Evolutionary conservation across 1,140 invertebrate species (phyloP), one percentile per base, ranked within the genome.

Genomic region (Paraescarpia echinospica): DNA sequence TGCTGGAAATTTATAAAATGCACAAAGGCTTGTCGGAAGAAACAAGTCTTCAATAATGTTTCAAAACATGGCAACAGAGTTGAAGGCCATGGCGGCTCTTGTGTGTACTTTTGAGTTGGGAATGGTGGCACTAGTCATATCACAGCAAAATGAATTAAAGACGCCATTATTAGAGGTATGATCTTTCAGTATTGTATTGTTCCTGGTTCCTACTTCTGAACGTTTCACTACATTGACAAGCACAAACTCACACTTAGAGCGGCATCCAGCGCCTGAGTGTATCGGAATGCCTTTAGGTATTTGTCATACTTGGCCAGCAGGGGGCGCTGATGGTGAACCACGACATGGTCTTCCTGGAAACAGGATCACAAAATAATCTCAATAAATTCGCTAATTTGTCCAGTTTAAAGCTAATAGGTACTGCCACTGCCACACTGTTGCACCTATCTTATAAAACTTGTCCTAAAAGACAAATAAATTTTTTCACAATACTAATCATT

Each of bases 201-300:
- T 90, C 34, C 14, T 90, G 89, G 35, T 90, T 90, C 33, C 33
- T 34, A 77, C 0, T 41, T 77, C 22, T 77, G 22, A 6, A 90
- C 33, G n/a, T 18, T 90, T n/a, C n/a, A n/a, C n/a, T n/a, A 90
- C 14, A 34, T 4, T 90, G 18, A 90, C 59, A 27, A 77, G 48
- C 18, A 77, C 22, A 31, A 77, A 93, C 94, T 93, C 92, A 96
- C 96, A 48, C 96, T 94, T 94, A 99, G 95, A 51, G 98, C 98
- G 92, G 96, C 95, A 94, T 98, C 97, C 22, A 99, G 96, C 9
- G 98, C 98, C 96, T 98, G 98, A 0, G 97, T 97, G 95, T 98
- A 98, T 94, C 98, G 97, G 96, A 98, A 99, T 96, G 97, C 97
- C 93, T 98, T 97, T 2, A 99, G 95, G 94, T 97, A 97, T 34